phyloP scores from a whole-genome alignment of 1,140 invertebrate genomes.

The Cardiocondyla obscurior region DNA sequence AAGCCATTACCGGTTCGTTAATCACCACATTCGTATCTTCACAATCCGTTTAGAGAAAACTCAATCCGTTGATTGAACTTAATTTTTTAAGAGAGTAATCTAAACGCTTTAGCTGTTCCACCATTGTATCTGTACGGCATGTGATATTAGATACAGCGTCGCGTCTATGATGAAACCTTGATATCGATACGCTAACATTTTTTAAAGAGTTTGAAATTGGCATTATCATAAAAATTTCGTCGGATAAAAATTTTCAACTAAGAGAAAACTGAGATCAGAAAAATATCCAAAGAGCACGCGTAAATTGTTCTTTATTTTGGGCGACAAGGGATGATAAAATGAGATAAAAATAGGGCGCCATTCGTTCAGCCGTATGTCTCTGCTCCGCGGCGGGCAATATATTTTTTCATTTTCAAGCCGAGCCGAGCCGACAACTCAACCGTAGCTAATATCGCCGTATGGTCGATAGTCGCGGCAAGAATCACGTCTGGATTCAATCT shows the following conservation, averaged over 20 bases:
- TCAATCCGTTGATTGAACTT: not conserved
- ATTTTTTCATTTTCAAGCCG: conserved; percentile 44
- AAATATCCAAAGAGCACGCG: conserved; percentile 13
- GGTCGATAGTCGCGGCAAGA: conserved; percentile 37
- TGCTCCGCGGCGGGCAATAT: conserved; percentile 34
- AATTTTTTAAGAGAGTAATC: not conserved
- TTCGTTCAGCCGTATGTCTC: conserved; percentile 41
- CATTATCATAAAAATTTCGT: not conserved
- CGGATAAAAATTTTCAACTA: not conserved
- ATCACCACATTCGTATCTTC: not conserved
- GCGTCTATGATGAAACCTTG: not conserved
- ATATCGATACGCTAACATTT: not conserved
- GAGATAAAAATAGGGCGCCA: conserved; percentile 11
- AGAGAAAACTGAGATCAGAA: not conserved
- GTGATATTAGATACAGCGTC: no score
- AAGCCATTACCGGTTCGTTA: not conserved
- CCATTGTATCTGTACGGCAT: not conserved
- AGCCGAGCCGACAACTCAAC: conserved; percentile 30
- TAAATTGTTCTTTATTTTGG: conserved; percentile 37
- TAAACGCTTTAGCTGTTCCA: not conserved
- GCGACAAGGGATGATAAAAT: not conserved
- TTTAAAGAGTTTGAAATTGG: not conserved
- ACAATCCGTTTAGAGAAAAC: not conserved
- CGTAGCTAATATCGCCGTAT: conserved; percentile 32
- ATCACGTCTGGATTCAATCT: conserved; percentile 42